Conservation (phyloP, 2,113 vertebrate genomes). For the Columba janthina region DNA sequence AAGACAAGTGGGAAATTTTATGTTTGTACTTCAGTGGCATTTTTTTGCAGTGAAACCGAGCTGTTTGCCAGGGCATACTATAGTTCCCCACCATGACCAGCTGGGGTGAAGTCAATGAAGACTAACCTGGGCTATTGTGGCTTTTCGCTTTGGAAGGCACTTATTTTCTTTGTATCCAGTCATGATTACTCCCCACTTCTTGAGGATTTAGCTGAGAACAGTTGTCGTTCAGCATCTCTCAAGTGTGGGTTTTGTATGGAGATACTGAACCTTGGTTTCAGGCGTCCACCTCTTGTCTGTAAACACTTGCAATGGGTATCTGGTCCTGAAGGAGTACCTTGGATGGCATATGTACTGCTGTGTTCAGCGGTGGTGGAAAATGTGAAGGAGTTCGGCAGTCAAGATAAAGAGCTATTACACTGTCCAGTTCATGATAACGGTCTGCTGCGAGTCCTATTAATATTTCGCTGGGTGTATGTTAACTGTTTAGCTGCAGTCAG, state of each 20-base stretch:
- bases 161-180: conserved; percentile 4
- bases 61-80: not conserved
- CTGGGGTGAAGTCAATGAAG: not conserved
- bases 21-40: not conserved
- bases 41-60: not conserved
- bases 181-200: not conserved
- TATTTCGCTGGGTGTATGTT: conserved; percentile 37
- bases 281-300: not conserved
- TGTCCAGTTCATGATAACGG: not conserved
- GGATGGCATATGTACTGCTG: fast-evolving
- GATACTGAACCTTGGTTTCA: not conserved
- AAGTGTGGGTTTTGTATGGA: not conserved
- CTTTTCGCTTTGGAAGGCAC: not conserved
- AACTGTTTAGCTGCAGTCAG: conserved; percentile 72
- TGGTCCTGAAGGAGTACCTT: not conserved
- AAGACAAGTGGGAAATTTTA: not conserved
- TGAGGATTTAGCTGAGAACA: conserved; percentile 4
- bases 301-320: not conserved
- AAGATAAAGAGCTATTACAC: not conserved
- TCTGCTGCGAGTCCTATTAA: not conserved
- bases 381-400: not conserved
- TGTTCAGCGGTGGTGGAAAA: not conserved
- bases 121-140: not conserved
- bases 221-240: not conserved
- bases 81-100: not conserved